These are phyloP conservation scores for Stictonetta naevosa DNA, from an alignment of 2,113 vertebrate species.

Conservation along the genomic window DNA sequence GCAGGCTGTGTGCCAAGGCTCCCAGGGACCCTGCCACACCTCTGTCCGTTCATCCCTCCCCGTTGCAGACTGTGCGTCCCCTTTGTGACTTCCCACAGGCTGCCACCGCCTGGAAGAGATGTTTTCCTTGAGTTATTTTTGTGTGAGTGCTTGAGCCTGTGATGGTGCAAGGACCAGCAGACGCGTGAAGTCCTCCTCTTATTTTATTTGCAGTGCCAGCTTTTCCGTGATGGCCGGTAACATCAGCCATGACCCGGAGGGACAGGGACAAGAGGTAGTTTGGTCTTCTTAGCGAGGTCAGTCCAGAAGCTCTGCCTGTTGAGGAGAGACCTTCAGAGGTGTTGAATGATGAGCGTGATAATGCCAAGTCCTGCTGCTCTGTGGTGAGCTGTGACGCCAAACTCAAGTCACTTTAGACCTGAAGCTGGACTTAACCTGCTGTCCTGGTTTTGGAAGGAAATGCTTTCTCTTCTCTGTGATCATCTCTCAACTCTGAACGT, in stretches of 20 bases:
- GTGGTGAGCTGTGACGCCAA: conserved; percentile 34
- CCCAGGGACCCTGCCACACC: fast-evolving
- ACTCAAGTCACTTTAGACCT: background rate
- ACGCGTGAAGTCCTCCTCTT: conserved; percentile 25
- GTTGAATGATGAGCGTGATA: background rate
- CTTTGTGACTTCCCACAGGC: background rate
- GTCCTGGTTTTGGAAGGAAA: conserved; percentile 19
- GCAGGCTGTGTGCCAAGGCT: background rate
- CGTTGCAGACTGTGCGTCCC: background rate
- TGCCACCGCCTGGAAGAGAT: background rate
- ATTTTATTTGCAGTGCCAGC: conserved; percentile 58
- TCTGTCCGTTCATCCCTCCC: background rate
- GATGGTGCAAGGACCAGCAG: background rate
- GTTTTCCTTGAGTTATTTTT: background rate
- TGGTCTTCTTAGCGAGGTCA: conserved; percentile 38
- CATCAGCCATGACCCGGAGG: conserved; percentile 51
- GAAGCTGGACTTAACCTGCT: conserved; percentile 30
- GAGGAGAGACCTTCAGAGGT: conserved; percentile 32
- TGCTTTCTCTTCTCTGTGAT: conserved; percentile 16
- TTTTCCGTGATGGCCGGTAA: conserved; percentile 35
- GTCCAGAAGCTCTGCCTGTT: background rate
- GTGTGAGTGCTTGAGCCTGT: conserved; percentile 31
- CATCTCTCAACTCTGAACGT: background rate
- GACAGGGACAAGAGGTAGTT: conserved; percentile 61
- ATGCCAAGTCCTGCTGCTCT: conserved; percentile 10